Conservation (phyloP, 1,140 invertebrate species). For the Manduca sexta region DNA sequence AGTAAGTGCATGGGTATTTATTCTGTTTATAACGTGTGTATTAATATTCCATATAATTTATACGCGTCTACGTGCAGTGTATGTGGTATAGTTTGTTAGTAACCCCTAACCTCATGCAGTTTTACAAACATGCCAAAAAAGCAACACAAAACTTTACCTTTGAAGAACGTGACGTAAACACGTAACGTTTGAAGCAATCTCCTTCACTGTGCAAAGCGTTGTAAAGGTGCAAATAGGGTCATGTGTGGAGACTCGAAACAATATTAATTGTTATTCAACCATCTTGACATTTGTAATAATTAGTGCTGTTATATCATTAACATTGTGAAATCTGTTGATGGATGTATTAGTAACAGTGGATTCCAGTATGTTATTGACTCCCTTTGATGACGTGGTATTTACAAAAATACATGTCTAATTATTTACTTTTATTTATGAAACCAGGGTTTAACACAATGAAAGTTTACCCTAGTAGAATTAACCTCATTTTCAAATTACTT, state of each 20-base stretch:
- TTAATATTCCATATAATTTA: constrained; percentile 8
- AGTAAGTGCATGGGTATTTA: constrained; percentile 60
- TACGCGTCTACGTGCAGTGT: constrained; percentile 10
- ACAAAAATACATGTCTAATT: constrained; percentile 5
- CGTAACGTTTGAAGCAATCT: constrained; percentile 60
- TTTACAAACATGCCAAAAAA: constrained; percentile 56
- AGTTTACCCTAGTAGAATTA: not conserved
- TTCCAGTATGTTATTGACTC: constrained; percentile 1
- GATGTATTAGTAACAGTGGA: constrained; percentile 5
- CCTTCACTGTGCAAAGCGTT: constrained; percentile 66
- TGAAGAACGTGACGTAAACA: constrained; percentile 54
- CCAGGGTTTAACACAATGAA: too few relatives aligned
- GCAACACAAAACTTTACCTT: constrained; percentile 69
- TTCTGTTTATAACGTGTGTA: constrained; percentile 15
- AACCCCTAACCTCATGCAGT: constrained; percentile 19
- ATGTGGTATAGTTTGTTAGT: constrained; percentile 17
- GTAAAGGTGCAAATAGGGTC: constrained; percentile 40
- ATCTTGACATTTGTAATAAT: constrained; percentile 5
- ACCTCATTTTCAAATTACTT: constrained; percentile 1
- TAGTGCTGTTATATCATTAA: constrained; percentile 26
- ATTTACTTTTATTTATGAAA: not conserved
- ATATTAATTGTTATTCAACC: constrained; percentile 1
- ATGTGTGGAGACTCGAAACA: constrained; percentile 1
- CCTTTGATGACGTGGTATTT: constrained; percentile 8
- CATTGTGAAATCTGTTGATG: constrained; percentile 1